phyloP scores from a whole-genome alignment of 2,888 invertebrate genomes.

The Punctoribates punctum region DNA sequence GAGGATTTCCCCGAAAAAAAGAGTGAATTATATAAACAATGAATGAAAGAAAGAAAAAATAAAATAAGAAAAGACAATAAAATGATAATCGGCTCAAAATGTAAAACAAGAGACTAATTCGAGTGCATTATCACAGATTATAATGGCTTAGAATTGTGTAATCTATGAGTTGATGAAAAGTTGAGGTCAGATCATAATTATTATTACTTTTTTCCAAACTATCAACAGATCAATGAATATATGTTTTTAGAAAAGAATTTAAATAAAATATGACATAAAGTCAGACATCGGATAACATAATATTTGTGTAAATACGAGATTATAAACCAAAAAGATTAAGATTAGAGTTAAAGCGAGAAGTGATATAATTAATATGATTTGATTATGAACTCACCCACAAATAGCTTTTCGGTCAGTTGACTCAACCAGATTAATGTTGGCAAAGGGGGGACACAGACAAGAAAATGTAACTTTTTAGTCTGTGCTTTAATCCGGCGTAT shows the following conservation, averaged over 20 bases:
- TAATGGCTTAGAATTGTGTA: not conserved
- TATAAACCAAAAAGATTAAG: not conserved
- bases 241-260: too few relatives aligned
- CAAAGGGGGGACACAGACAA: slow-evolving; percentile 5
- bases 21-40: too few relatives aligned
- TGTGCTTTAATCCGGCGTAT: slow-evolving; percentile 32
- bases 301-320: not conserved
- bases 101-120: not conserved
- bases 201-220: too few relatives aligned
- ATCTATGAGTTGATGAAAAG: not conserved
- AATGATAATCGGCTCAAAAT: not conserved
- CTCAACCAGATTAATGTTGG: slow-evolving; percentile 31
- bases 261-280: too few relatives aligned
- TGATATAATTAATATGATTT: slow-evolving; percentile 30
- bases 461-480: slow-evolving; percentile 14
- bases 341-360: not conserved
- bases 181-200: not conserved
- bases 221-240: too few relatives aligned
- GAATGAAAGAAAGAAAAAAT: too few relatives aligned
- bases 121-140: not conserved
- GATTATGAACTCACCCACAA: slow-evolving; percentile 23
- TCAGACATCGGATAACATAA: not conserved
- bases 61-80: not conserved
- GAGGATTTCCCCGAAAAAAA: too few relatives aligned
- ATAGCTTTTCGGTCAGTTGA: slow-evolving; percentile 32